These are phyloP conservation scores for Andrena trimmerana DNA, from an alignment of 2,888 invertebrate genomes.

Conservation along the genomic window DNA sequence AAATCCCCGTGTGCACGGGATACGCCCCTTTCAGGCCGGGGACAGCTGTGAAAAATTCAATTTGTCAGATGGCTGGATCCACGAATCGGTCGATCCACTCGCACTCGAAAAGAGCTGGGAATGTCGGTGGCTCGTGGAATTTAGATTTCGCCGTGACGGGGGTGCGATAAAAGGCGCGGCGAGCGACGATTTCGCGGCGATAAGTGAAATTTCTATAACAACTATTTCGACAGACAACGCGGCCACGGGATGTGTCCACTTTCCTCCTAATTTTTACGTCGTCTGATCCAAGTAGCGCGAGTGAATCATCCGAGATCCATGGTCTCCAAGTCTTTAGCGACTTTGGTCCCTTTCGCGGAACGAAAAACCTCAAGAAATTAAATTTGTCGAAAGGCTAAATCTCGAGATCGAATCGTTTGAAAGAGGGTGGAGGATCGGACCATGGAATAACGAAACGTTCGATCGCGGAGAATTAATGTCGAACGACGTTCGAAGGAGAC, in stretches of 20 bases:
- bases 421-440: constrained; percentile 22
- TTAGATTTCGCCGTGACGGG: constrained; percentile 12
- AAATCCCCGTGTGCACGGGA: constrained; percentile 29
- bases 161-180: constrained; percentile 15
- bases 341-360: background rate
- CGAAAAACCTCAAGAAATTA: constrained; percentile 54
- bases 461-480: constrained; percentile 29
- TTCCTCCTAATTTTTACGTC: background rate
- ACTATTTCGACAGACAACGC: background rate
- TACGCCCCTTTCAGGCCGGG: constrained; percentile 3
- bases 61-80: constrained; percentile 38
- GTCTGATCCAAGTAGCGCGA: background rate
- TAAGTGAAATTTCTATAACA: constrained; percentile 2
- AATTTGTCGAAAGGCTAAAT: constrained; percentile 60
- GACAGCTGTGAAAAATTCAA: constrained; percentile 46
- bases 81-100: constrained; percentile 5
- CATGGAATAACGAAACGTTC: constrained; percentile 16
- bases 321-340: background rate
- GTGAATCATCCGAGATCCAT: background rate
- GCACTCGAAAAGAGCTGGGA: background rate
- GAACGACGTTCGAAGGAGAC: background rate
- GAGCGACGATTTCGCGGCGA: constrained; percentile 14
- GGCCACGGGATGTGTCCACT: background rate
- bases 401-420: constrained; percentile 52
- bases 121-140: constrained; percentile 20